A percentile compares a stretch with the other conserved stretches of the same genome.
phyloP scores from a whole-genome alignment of 23 tunicate genomes.

The Clavelina lepadiformis region DNA sequence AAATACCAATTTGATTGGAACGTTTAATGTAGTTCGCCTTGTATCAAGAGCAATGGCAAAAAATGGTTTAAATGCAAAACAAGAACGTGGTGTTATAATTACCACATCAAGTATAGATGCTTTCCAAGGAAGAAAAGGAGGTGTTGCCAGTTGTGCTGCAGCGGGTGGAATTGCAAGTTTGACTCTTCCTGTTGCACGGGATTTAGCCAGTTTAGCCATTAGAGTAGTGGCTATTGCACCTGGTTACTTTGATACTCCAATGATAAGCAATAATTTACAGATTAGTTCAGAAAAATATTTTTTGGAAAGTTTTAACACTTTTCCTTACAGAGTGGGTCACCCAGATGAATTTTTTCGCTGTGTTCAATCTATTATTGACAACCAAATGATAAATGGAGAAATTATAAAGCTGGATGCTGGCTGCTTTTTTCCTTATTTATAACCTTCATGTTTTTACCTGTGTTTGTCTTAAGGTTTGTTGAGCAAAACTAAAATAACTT shows the following conservation, averaged over 20 bases:
- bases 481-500: too few relatives aligned
- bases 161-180: constrained; percentile 67
- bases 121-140: constrained; percentile 45
- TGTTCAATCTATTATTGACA: constrained; percentile 63
- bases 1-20: constrained; percentile 61
- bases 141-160: constrained; percentile 53
- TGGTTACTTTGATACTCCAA: constrained; percentile 68
- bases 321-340: constrained; percentile 87
- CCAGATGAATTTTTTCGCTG: constrained; percentile 67
- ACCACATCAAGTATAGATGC: constrained; percentile 80
- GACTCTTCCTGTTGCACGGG: constrained; percentile 94
- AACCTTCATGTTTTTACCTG: background rate
- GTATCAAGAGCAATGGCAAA: constrained; percentile 57
- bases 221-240: constrained; percentile 91
- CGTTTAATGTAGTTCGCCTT: constrained; percentile 83
- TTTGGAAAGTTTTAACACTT: constrained; percentile 40
- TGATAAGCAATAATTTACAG: constrained; percentile 13
- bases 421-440: constrained; percentile 7
- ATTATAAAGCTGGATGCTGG: constrained; percentile 82
- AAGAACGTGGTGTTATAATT: constrained; percentile 73
- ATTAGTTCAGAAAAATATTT: constrained; percentile 23
- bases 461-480: too few relatives aligned
- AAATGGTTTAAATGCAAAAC: constrained; percentile 16
- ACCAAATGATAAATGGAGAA: constrained; percentile 94
- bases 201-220: constrained; percentile 58